These are phyloP conservation scores for Sinohyriopsis cumingii DNA, from an alignment of 2,888 invertebrate genomes.

Conservation along the genomic window DNA sequence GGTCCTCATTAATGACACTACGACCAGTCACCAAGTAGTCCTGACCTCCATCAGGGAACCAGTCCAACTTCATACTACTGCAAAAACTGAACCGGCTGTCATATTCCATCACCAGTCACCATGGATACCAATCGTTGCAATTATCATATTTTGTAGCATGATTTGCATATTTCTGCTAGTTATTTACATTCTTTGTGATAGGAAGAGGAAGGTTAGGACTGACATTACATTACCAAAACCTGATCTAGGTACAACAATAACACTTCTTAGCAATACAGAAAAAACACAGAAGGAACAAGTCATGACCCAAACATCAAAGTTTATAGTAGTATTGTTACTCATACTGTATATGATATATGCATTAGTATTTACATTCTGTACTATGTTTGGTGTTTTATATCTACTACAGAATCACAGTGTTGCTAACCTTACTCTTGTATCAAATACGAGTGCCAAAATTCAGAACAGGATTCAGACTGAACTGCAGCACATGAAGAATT, in stretches of 20 bases:
- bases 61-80: slow-evolving; percentile 29
- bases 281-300: slow-evolving; percentile 11
- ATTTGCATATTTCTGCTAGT: slow-evolving; percentile 27
- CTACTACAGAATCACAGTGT: slow-evolving; percentile 47
- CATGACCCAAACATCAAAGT: slow-evolving; percentile 33
- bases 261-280: slow-evolving; percentile 43
- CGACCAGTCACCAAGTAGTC: slow-evolving; percentile 49
- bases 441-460: slow-evolving; percentile 53
- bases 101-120: slow-evolving; percentile 28
- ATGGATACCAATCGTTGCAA: slow-evolving; percentile 50
- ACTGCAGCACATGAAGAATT: slow-evolving; percentile 42
- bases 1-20: slow-evolving; percentile 54
- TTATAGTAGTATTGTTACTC: slow-evolving; percentile 44
- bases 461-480: slow-evolving; percentile 45
- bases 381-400: slow-evolving; percentile 59
- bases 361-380: slow-evolving; percentile 60
- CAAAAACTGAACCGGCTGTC: slow-evolving; percentile 7
- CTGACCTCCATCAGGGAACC: slow-evolving; percentile 55
- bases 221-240: slow-evolving; percentile 26
- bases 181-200: slow-evolving; percentile 33
- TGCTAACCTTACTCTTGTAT: slow-evolving; percentile 42
- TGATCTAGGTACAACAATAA: slow-evolving; percentile 31
- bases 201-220: slow-evolving; percentile 21
- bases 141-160: slow-evolving; percentile 33
- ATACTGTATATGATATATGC: slow-evolving; percentile 59